phyloP scores from a whole-genome alignment of 2,113 vertebrate genomes.

The Salvator merianae region DNA sequence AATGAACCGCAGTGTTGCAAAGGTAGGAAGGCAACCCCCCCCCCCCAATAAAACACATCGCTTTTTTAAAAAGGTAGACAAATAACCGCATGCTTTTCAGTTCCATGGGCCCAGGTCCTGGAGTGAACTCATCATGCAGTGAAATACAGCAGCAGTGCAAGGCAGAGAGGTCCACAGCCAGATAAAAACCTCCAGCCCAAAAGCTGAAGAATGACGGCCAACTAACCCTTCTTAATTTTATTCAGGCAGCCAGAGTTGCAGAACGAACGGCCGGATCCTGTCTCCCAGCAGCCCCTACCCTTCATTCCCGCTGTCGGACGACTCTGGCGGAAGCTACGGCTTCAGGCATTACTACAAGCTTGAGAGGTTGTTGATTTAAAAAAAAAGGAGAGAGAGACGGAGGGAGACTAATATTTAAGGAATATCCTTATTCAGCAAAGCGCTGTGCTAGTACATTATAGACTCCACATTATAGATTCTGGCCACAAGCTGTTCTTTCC shows the following conservation, averaged over 20 bases:
- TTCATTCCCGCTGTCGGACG: constrained; percentile 85
- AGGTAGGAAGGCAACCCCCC: neutral
- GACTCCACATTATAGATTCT: constrained; percentile 62
- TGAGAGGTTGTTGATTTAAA: neutral
- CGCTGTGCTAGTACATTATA: neutral
- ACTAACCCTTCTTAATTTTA: constrained; percentile 91
- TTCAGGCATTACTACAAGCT: constrained; percentile 70
- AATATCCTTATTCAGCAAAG: constrained; percentile 66
- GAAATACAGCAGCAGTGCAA: constrained; percentile 13
- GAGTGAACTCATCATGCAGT: constrained; percentile 50
- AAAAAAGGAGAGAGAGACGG: neutral
- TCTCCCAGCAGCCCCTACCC: constrained; percentile 93
- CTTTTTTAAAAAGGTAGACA: neutral
- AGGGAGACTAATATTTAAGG: neutral
- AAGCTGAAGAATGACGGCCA: constrained; percentile 62
- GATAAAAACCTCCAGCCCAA: constrained; percentile 28
- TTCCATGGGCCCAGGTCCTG: neutral
- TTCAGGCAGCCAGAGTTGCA: constrained; percentile 93
- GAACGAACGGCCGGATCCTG: constrained; percentile 85
- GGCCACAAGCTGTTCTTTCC: constrained; percentile 71
- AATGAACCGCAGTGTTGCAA: neutral
- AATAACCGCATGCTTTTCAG: neutral
- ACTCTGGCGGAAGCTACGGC: constrained; percentile 57
- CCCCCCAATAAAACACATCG: neutral
- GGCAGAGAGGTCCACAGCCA: neutral